phyloP scores from a whole-genome alignment of 2,888 invertebrate species.

The Carpatolechia fugitivella region DNA sequence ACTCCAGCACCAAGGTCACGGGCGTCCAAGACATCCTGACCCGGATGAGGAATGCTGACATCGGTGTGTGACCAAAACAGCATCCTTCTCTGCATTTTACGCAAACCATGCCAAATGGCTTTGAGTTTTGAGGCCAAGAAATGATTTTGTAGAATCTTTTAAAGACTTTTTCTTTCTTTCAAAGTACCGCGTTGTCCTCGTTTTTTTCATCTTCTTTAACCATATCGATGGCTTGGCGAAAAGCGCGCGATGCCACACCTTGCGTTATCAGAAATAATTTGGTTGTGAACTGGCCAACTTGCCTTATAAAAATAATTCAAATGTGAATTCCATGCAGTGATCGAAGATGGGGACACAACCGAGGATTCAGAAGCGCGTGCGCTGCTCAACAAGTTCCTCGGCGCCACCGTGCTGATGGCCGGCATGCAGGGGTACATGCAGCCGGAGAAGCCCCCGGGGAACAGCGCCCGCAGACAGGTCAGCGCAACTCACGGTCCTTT shows the following conservation, averaged over 20 bases:
- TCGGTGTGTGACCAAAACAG: conserved; percentile 76
- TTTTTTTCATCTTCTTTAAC: too few species aligned
- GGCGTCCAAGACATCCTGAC: conserved; percentile 87
- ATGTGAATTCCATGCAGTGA: conserved; percentile 63
- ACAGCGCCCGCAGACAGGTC: conserved; percentile 48
- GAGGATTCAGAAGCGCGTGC: conserved; percentile 87
- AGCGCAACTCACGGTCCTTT: not conserved
- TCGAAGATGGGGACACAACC: conserved; percentile 81
- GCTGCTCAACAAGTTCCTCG: conserved; percentile 90
- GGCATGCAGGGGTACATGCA: conserved; percentile 83
- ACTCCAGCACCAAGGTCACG: conserved; percentile 84
- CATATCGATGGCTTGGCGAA: too few species aligned
- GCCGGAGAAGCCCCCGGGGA: conserved; percentile 53
- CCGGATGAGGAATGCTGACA: conserved; percentile 88
- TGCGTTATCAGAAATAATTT: too few species aligned
- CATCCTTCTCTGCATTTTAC: too few species aligned
- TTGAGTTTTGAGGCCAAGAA: too few species aligned
- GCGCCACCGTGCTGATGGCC: conserved; percentile 88
- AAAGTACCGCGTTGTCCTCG: too few species aligned
- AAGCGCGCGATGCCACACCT: too few species aligned
- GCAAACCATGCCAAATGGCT: too few species aligned
- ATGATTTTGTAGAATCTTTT: too few species aligned
- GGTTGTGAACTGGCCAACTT: too few species aligned
- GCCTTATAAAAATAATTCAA: too few species aligned
- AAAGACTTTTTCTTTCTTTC: too few species aligned